These are phyloP conservation scores for Ardeotis arabs DNA, from an alignment of 2,113 vertebrate genomes.

Conservation along the genomic window DNA sequence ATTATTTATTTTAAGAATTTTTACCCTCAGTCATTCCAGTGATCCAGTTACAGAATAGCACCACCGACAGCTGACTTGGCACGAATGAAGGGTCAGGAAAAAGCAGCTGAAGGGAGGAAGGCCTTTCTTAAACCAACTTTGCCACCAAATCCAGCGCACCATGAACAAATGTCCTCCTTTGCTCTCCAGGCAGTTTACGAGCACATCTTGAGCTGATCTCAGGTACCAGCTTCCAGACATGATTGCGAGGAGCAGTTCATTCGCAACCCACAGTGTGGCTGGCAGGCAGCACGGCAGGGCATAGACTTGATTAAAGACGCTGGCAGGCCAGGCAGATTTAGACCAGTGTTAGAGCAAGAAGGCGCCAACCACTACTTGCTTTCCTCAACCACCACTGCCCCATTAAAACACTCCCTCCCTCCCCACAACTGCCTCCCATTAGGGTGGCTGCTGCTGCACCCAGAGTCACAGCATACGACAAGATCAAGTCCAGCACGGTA, in stretches of 20 bases:
- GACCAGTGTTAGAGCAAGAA: neutral
- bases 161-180: accelerated
- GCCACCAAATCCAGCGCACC: neutral
- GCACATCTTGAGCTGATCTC: neutral
- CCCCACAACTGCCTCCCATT: neutral
- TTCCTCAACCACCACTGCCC: neutral
- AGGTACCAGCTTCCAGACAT: accelerated
- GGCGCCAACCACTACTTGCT: neutral
- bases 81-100: neutral
- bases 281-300: neutral
- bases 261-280: neutral
- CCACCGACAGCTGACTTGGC: neutral
- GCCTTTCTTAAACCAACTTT: neutral
- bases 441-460: neutral
- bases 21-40: neutral
- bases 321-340: neutral
- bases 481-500: neutral
- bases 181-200: neutral
- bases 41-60: accelerated
- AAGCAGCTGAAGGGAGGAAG: neutral
- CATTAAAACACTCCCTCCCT: neutral
- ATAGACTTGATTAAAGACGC: neutral
- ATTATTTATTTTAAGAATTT: neutral
- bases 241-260: neutral
- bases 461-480: neutral